These are phyloP conservation scores for Nomia melanderi DNA, from an alignment of 1,140 invertebrate genomes.

Conservation along the genomic window DNA sequence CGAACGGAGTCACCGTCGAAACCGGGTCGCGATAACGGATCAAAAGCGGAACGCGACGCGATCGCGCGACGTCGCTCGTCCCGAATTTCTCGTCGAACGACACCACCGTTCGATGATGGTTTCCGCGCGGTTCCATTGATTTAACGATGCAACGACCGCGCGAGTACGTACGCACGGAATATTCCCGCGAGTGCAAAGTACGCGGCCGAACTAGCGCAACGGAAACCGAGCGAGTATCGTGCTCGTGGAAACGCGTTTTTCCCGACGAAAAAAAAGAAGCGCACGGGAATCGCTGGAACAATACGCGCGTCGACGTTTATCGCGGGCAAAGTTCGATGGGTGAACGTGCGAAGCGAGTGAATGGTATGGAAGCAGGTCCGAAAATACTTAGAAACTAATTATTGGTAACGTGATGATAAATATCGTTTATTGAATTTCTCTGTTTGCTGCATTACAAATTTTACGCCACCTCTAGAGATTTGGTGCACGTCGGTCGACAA, in stretches of 20 bases:
- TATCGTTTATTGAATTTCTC: conserved; percentile 43
- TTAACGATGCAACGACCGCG: no score
- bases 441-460: conserved; percentile 35
- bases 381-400: conserved; percentile 43
- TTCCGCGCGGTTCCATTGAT: no score
- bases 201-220: background rate
- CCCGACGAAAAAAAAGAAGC: background rate
- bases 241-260: background rate
- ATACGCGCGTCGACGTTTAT: no score
- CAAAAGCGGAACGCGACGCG: no score
- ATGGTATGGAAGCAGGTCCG: conserved; percentile 43
- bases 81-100: no score
- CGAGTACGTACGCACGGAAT: no score
- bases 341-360: background rate
- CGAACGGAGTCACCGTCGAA: background rate
- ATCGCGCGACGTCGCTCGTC: no score
- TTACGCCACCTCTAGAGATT: conserved; percentile 3
- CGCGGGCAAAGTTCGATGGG: no score
- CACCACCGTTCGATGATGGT: no score
- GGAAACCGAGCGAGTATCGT: background rate
- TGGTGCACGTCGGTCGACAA: conserved; percentile 22
- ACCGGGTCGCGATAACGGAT: background rate
- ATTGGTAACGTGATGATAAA: conserved; percentile 26
- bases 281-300: no score
- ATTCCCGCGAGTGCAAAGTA: background rate